These are phyloP conservation scores for Lepidocyrtoides sp. DNA, from an alignment of 2,888 invertebrate genomes.

Conservation along the genomic window DNA sequence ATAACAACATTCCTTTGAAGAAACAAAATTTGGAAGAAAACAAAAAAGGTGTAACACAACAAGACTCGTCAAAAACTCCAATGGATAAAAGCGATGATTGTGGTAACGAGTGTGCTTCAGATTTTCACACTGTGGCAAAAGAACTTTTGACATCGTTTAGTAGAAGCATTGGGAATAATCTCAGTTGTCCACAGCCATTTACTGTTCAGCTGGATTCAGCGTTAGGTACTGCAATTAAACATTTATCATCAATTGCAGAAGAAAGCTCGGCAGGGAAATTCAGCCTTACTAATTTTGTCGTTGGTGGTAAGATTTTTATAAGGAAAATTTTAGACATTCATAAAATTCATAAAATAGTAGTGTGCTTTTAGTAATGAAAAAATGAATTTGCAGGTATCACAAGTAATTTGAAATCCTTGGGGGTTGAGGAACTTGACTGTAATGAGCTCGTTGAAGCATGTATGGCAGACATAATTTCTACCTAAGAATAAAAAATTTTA, in stretches of 20 bases:
- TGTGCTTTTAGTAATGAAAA: background rate
- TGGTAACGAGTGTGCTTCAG: background rate
- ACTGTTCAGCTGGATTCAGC: background rate
- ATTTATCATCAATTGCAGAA: background rate
- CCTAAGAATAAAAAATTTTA: no score
- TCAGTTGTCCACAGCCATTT: background rate
- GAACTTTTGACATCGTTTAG: slow-evolving; percentile 41
- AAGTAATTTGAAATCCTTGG: slow-evolving; percentile 56
- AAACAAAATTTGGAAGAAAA: no score
- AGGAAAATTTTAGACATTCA: no score
- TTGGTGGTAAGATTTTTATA: slow-evolving; percentile 65
- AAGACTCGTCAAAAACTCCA: no score
- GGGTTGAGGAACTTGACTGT: slow-evolving; percentile 74
- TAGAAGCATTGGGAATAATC: background rate
- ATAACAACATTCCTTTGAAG: no score
- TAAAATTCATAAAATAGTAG: background rate
- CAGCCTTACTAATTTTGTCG: slow-evolving; percentile 51
- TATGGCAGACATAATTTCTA: no score
- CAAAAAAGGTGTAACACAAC: no score
- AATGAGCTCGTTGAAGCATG: slow-evolving; percentile 74
- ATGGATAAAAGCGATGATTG: background rate
- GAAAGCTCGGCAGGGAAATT: slow-evolving; percentile 12
- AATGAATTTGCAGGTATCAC: slow-evolving; percentile 14
- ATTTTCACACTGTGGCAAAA: background rate
- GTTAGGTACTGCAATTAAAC: background rate